Base-by-base conservation (phyloP, 2,888 invertebrate species). In the Trissolcus brochymenae region DNA sequence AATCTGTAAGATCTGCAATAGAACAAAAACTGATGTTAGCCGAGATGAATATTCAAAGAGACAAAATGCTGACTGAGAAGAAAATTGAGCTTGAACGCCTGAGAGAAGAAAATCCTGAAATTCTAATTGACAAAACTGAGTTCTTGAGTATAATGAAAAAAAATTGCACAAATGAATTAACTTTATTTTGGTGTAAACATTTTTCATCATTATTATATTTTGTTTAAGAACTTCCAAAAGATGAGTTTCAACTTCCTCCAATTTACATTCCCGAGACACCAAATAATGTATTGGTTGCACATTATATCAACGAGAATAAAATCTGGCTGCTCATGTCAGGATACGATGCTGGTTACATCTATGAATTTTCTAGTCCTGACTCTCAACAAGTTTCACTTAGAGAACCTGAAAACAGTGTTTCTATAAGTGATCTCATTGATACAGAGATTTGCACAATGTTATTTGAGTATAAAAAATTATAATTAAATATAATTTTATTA, bases 341-440 rank as follows among this genome's bases (percentile, higher is more conserved):
- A 21, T 94, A 91, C 80, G 94, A 94, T 85, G 92, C 93, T 2
- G 94, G 94, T 21, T 94, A 92, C 80, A 90, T 93, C 77, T 94
- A 94, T 82, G 93, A 93, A 86, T 91, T 91, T 81, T 83, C 83
- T 0, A 70, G 67, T 11, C 84, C 85, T 6, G 41, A 79, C 35
- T 11, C 60, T 29, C 40, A 29, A n/a, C 61, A 70, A 19, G 17
- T 62, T 62, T 89, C 90, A 17, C 86, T 89, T 54, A 85, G 88
- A 0, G 89, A 90, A 25, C 91, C 92, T 0, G 76, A 89, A 1
- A 86, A 83, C 49, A 91, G 90, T 79, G 90, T 90, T 2, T 80
- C 90, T 40, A 89, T 94, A 11, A 83, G 87, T 6, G 91, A 91
- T 74, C 91, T 90, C 0, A 91, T 91, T 75, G 91, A 92, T 81